Percentiles rank a stretch among this genome's conserved stretches.
phyloP scores from a whole-genome alignment of 2,113 vertebrate genomes.

The Gallinago undulata region DNA sequence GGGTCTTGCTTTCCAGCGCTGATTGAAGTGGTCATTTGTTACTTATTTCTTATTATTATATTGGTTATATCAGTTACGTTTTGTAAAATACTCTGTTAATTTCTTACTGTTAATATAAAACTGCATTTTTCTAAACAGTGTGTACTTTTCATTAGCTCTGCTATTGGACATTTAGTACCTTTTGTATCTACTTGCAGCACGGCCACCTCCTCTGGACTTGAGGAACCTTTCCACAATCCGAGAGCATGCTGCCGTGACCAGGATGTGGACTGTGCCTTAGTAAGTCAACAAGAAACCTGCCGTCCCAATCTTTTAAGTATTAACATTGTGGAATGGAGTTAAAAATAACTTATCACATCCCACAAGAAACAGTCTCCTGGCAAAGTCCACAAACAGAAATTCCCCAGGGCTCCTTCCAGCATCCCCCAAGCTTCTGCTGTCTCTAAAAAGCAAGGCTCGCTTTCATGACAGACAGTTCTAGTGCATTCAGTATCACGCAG shows the following conservation, averaged over 20 bases:
- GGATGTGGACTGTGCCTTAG: slow-evolving; percentile 87
- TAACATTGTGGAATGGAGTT: neutral
- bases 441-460: neutral
- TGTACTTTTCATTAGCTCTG: neutral
- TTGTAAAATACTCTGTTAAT: neutral
- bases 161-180: neutral
- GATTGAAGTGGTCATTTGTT: neutral
- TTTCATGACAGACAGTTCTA: neutral
- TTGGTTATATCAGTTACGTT: neutral
- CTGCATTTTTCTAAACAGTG: neutral
- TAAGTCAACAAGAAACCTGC: slow-evolving; percentile 70
- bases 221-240: slow-evolving; percentile 90
- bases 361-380: neutral
- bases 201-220: slow-evolving; percentile 91
- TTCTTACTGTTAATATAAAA: neutral
- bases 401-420: neutral
- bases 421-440: neutral
- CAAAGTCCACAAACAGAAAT: neutral
- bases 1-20: neutral
- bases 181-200: slow-evolving; percentile 72
- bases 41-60: neutral
- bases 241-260: slow-evolving; percentile 82
- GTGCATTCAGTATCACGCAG: neutral
- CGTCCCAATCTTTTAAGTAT: neutral
- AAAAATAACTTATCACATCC: slow-evolving; percentile 4